phyloP scores from a whole-genome alignment of 92 coral and sea anemone species.

The Porites evermanni region DNA sequence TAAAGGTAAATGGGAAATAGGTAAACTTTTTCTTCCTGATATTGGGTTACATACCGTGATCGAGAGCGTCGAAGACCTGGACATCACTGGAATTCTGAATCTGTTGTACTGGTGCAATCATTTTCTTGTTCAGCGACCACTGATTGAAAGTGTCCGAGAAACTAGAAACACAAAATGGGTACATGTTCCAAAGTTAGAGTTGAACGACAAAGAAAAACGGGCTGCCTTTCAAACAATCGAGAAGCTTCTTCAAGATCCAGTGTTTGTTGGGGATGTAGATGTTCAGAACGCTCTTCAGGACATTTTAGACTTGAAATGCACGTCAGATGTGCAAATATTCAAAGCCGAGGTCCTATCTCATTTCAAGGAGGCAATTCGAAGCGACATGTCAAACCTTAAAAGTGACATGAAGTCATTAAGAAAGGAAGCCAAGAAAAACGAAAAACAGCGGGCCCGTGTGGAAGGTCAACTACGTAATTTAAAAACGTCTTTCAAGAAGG shows the following conservation, averaged over 20 bases:
- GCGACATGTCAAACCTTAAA: background rate
- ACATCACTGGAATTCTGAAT: conserved; percentile 78
- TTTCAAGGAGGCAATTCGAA: conserved; percentile 22
- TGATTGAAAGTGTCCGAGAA: conserved; percentile 69
- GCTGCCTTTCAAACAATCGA: conserved; percentile 72
- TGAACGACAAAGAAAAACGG: conserved; percentile 57
- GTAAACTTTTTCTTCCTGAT: conserved; percentile 81
- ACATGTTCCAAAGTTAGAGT: conserved; percentile 71
- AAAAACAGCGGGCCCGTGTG: conserved; percentile 18
- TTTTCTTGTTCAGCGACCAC: conserved; percentile 58
- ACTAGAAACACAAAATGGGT: conserved; percentile 79
- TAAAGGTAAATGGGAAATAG: conserved; percentile 87
- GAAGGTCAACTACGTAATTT: conserved; percentile 23
- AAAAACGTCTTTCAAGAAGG: background rate
- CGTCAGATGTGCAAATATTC: conserved; percentile 20
- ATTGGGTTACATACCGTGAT: conserved; percentile 47
- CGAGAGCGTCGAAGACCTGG: conserved; percentile 50
- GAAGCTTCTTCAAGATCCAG: conserved; percentile 76
- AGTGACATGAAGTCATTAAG: conserved; percentile 10
- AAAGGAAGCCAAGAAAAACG: conserved; percentile 25
- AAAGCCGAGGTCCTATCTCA: conserved; percentile 14
- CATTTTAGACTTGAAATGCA: conserved; percentile 7
- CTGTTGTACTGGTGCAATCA: conserved; percentile 75
- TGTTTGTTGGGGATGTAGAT: conserved; percentile 53
- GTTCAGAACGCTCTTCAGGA: conserved; percentile 55